These are phyloP conservation scores for Crotalus helleri DNA, from an alignment of 2,113 vertebrate genomes.

Conservation along the genomic window DNA sequence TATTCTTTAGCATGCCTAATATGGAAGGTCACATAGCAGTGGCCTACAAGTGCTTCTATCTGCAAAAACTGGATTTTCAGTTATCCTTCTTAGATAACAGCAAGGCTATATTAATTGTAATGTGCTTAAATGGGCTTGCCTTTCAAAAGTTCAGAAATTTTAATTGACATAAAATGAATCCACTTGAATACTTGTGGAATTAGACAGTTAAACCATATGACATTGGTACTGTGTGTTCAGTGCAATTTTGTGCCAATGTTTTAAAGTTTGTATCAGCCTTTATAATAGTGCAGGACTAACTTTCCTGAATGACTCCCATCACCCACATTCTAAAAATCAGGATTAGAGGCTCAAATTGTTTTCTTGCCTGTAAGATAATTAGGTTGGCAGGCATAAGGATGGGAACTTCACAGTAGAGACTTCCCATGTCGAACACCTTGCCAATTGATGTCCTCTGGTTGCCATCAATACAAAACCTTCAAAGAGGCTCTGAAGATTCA, in stretches of 20 bases:
- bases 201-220: not conserved
- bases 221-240: not conserved
- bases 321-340: not conserved
- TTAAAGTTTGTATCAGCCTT: not conserved
- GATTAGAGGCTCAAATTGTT: not conserved
- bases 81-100: not conserved
- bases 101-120: not conserved
- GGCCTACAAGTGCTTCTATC: not conserved
- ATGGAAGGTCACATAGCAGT: not conserved
- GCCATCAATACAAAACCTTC: not conserved
- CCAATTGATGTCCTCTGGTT: not conserved
- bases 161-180: not conserved
- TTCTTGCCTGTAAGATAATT: not conserved
- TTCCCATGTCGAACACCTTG: not conserved
- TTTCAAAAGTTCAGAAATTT: not conserved
- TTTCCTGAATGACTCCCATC: not conserved
- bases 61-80: not conserved
- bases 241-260: not conserved
- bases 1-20: not conserved
- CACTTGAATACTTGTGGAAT: not conserved
- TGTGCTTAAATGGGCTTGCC: not conserved
- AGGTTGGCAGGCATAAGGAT: not conserved
- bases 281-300: not conserved
- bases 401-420: not conserved
- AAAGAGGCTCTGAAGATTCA: not conserved